These are phyloP conservation scores for Picathartes gymnocephalus DNA, from an alignment of 2,113 vertebrate genomes.

Conservation along the genomic window DNA sequence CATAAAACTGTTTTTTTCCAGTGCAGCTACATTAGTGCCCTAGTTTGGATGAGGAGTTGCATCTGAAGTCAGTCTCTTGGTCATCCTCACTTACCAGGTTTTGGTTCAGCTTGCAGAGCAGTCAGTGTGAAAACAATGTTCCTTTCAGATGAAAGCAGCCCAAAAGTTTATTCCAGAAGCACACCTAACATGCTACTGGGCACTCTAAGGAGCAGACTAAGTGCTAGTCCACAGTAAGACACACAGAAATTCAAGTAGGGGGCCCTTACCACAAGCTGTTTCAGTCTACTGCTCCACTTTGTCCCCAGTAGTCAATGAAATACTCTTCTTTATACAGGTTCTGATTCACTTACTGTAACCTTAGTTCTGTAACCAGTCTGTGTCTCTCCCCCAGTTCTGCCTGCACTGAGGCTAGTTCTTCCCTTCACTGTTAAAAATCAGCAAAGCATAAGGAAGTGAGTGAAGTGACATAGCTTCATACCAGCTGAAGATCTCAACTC, in stretches of 20 bases:
- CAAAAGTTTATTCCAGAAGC: neutral
- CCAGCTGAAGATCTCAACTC: neutral
- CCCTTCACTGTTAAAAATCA: neutral
- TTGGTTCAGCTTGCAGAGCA: neutral
- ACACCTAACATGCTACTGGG: neutral
- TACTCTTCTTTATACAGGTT: neutral
- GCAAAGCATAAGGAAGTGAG: neutral
- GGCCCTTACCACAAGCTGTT: neutral
- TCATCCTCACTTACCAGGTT: neutral
- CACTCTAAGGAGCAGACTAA: neutral
- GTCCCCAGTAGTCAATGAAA: neutral
- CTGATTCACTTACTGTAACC: neutral
- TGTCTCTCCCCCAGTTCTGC: neutral
- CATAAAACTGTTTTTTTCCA: neutral
- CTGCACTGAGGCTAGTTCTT: neutral
- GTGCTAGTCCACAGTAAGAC: neutral
- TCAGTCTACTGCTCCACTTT: neutral
- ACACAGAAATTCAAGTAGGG: neutral
- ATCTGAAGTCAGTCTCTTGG: neutral
- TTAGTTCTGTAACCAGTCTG: neutral
- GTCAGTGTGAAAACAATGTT: neutral
- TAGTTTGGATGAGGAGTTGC: neutral
- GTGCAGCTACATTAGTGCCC: neutral
- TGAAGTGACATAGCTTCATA: neutral
- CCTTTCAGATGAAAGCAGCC: neutral